Evolutionary conservation across 1,140 invertebrate genomes (phyloP).

Genomic region (Lordiphosa mommai): DNA sequence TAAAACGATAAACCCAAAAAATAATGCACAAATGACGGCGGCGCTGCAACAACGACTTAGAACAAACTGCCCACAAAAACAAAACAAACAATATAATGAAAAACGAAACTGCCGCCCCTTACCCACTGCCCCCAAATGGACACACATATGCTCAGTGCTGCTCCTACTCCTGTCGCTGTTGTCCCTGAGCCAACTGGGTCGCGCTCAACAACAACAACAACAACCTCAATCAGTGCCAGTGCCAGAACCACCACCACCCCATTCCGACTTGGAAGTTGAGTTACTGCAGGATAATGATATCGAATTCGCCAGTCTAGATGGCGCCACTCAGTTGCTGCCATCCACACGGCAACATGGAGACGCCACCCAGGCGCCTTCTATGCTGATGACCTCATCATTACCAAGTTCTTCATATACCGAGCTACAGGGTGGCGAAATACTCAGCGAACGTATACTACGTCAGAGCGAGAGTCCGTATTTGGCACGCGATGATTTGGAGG

Average conservation of each 20-base stretch:
- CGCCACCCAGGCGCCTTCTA: slow-evolving; percentile 57
- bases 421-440: slow-evolving; percentile 80
- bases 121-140: slow-evolving; percentile 36
- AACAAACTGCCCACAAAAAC: slow-evolving; percentile 43
- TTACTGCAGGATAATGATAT: slow-evolving; percentile 64
- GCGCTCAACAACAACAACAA: slow-evolving; percentile 23
- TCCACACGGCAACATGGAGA: slow-evolving; percentile 44
- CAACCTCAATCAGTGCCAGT: neutral
- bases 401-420: slow-evolving; percentile 55
- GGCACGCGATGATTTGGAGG: slow-evolving; percentile 88
- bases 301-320: slow-evolving; percentile 76
- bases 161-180: slow-evolving; percentile 28
- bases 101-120: slow-evolving; percentile 8
- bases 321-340: slow-evolving; percentile 62
- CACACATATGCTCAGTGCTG: slow-evolving; percentile 43
- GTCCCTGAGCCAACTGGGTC: slow-evolving; percentile 60
- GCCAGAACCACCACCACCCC: slow-evolving; percentile 12
- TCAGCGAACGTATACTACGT: slow-evolving; percentile 80
- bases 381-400: slow-evolving; percentile 54
- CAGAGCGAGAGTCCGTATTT: slow-evolving; percentile 87
- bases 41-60: slow-evolving; percentile 49
- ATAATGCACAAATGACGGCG: slow-evolving; percentile 66
- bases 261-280: slow-evolving; percentile 41
- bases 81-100: slow-evolving; percentile 26
- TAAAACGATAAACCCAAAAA: slow-evolving; percentile 39